Percentiles rank a stretch among this genome's conserved stretches.
phyloP scores from a whole-genome alignment of 2,888 invertebrate genomes.

The Caenorhabditis zanzibari region DNA sequence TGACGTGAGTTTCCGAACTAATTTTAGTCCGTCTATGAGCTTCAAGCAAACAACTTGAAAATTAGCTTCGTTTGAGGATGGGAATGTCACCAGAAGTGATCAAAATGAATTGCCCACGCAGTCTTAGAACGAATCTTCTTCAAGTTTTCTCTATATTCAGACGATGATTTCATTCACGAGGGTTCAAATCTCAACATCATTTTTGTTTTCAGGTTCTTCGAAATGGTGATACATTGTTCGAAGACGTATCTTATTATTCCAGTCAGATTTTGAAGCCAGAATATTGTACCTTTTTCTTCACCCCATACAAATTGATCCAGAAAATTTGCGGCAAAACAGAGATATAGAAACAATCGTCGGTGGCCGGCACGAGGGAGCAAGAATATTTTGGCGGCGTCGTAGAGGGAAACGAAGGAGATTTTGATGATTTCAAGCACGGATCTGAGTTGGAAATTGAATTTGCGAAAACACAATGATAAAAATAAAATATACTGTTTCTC shows the following conservation, averaged over 20 bases:
- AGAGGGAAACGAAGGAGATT: slow-evolving; percentile 73
- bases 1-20: slow-evolving; percentile 38
- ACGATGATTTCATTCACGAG: slow-evolving; percentile 26
- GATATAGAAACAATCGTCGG: slow-evolving; percentile 73
- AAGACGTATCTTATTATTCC: slow-evolving; percentile 6
- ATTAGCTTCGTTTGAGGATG: slow-evolving; percentile 52
- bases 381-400: slow-evolving; percentile 74
- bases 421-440: slow-evolving; percentile 62
- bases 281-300: slow-evolving; percentile 77
- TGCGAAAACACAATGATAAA: background rate
- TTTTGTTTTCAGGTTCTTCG: background rate
- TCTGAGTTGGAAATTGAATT: slow-evolving; percentile 22
- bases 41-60: slow-evolving; percentile 47
- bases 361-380: slow-evolving; percentile 70
- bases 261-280: background rate
- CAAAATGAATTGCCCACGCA: slow-evolving; percentile 44
- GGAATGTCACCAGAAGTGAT: slow-evolving; percentile 29
- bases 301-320: slow-evolving; percentile 81
- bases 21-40: slow-evolving; percentile 23
- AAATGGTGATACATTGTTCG: slow-evolving; percentile 14
- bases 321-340: slow-evolving; percentile 79
- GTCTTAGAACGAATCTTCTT: slow-evolving; percentile 28
- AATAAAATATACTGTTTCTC: slow-evolving; percentile 25
- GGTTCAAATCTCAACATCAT: slow-evolving; percentile 22
- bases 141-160: background rate